Evolutionary conservation across 1,140 invertebrate genomes (phyloP).

Genomic region (Bombus affinis): DNA sequence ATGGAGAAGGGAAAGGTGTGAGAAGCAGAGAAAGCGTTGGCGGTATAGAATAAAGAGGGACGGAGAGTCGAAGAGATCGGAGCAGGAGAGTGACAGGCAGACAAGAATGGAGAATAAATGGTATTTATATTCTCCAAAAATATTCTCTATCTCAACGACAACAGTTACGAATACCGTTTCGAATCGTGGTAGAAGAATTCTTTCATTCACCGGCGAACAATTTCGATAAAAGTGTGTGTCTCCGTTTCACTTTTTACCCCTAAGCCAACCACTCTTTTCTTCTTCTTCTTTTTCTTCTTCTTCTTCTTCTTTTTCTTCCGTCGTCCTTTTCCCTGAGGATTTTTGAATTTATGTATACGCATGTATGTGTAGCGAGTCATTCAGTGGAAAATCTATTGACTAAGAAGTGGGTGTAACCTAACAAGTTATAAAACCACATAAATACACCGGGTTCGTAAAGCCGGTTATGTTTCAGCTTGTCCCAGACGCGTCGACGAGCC

Average conservation of each 20-base stretch:
- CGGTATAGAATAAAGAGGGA: neutral
- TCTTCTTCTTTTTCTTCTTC: neutral
- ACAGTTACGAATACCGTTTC: slow-evolving; percentile 18
- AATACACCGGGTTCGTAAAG: slow-evolving; percentile 25
- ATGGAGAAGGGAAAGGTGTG: neutral
- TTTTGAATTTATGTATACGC: slow-evolving; percentile 5
- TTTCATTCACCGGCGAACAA: slow-evolving; percentile 48
- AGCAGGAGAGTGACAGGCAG: neutral
- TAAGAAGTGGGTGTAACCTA: slow-evolving; percentile 50
- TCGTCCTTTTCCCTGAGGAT: slow-evolving; percentile 32
- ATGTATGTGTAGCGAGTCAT: slow-evolving; percentile 12
- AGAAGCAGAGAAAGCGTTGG: neutral
- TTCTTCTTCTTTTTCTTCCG: neutral
- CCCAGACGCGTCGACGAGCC: neutral
- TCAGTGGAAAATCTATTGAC: slow-evolving; percentile 59
- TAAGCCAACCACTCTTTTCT: neutral
- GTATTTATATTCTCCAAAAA: slow-evolving; percentile 33
- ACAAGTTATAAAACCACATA: slow-evolving; percentile 49
- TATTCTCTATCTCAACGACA: slow-evolving; percentile 19
- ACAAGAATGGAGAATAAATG: slow-evolving; percentile 10
- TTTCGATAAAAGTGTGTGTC: slow-evolving; percentile 13
- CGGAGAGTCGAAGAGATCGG: neutral
- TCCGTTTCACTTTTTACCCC: slow-evolving; percentile 25
- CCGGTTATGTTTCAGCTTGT: slow-evolving; percentile 16
- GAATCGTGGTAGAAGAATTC: slow-evolving; percentile 13